Conservation (phyloP, 2,113 vertebrate species). For the Erinaceus europaeus region DNA sequence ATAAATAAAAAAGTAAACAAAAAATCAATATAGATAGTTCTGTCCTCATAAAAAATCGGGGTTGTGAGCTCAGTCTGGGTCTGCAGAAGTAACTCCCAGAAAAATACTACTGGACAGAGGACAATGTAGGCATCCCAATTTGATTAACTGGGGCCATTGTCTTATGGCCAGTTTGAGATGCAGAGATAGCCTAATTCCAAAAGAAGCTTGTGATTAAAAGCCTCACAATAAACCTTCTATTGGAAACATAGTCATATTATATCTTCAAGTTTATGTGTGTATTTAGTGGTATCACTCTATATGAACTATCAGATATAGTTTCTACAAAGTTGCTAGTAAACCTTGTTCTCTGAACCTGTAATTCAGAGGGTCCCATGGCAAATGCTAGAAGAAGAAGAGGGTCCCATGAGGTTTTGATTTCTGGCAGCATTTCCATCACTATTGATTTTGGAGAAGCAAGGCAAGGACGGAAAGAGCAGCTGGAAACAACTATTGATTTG, state of each 20-base stretch:
- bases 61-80: not conserved
- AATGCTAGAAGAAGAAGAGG: too few relatives aligned
- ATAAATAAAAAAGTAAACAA: too few relatives aligned
- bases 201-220: conserved; percentile 40
- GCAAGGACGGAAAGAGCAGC: conserved; percentile 13
- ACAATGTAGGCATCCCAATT: not conserved
- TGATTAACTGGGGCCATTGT: conserved; percentile 43
- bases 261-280: not conserved
- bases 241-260: not conserved
- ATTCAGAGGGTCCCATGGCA: conserved; percentile 29
- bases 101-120: not conserved
- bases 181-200: conserved; percentile 15
- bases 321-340: conserved; percentile 32
- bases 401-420: conserved; percentile 29
- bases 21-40: not conserved
- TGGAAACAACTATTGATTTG: conserved; percentile 47
- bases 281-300: conserved; percentile 18
- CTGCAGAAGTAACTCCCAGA: not conserved
- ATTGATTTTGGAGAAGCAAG: conserved; percentile 32
- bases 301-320: not conserved
- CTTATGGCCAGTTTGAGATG: conserved; percentile 46
- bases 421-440: conserved; percentile 12
- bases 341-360: conserved; percentile 1
- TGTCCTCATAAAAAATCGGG: not conserved
- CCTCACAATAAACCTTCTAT: not conserved